Conservation (phyloP, 35 echinoderm and acorn worm genomes). For the Lytechinus pictus region DNA sequence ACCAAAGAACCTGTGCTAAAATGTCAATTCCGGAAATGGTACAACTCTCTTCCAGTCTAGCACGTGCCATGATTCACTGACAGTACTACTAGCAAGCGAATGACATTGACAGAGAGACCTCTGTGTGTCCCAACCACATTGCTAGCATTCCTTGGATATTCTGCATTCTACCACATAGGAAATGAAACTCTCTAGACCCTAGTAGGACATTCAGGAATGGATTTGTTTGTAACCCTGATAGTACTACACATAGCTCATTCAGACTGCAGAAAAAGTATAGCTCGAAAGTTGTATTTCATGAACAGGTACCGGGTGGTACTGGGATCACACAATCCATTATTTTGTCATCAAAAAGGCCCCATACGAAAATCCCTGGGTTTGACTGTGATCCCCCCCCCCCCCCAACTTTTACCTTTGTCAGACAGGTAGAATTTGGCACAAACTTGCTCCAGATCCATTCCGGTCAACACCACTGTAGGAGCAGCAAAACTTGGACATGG, state of each 20-base stretch:
- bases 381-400: too few relatives aligned
- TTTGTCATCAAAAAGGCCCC: too few relatives aligned
- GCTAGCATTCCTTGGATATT: neutral
- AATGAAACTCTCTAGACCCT: neutral
- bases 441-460: too few relatives aligned
- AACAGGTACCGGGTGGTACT: too few relatives aligned
- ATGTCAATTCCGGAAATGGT: neutral
- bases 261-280: neutral
- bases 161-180: neutral
- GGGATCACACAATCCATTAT: too few relatives aligned
- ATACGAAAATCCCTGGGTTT: too few relatives aligned
- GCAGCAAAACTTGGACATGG: too few relatives aligned
- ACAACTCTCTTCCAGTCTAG: neutral
- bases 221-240: neutral
- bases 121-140: neutral
- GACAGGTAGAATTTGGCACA: too few relatives aligned
- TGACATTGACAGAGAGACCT: neutral
- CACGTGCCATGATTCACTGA: neutral
- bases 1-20: neutral
- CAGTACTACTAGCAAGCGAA: neutral
- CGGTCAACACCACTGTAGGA: too few relatives aligned
- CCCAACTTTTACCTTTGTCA: too few relatives aligned
- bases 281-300: too few relatives aligned
- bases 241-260: neutral
- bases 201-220: neutral